Conservation (phyloP, 2,888 invertebrate genomes). For the Schrankia costaestrigalis region DNA sequence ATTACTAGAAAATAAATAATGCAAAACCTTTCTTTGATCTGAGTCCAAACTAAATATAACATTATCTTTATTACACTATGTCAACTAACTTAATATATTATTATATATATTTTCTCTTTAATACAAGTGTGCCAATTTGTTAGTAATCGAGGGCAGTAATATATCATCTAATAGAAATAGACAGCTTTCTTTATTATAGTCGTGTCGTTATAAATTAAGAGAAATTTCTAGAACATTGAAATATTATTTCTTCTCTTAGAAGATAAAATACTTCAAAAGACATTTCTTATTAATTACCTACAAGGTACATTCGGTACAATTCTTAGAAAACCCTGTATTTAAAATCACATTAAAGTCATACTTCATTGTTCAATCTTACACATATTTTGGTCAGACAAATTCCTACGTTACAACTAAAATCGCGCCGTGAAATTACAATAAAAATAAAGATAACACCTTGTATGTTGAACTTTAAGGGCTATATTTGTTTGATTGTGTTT, state of each 20-base stretch:
- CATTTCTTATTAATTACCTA: too few species aligned
- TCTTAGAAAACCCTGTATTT: constrained; percentile 11
- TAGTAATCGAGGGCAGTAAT: constrained; percentile 16
- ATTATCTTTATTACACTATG: constrained; percentile 9
- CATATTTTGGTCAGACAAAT: constrained; percentile 22
- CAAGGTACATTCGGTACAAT: too few species aligned
- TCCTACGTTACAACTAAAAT: constrained; percentile 32
- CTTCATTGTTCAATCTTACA: constrained; percentile 22
- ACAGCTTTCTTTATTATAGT: constrained; percentile 4
- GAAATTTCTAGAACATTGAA: background rate
- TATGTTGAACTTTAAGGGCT: constrained; percentile 7
- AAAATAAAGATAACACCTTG: too few species aligned
- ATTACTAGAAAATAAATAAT: too few species aligned
- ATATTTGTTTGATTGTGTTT: constrained; percentile 13
- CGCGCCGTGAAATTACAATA: constrained; percentile 37
- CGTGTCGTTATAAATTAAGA: constrained; percentile 1
- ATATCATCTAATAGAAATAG: constrained; percentile 15
- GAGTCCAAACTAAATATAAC: constrained; percentile 10
- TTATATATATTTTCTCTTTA: constrained; percentile 7
- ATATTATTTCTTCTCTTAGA: background rate
- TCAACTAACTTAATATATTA: constrained; percentile 5
- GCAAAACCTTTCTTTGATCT: constrained; percentile 1
- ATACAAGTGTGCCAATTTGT: constrained; percentile 2
- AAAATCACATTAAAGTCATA: constrained; percentile 16
- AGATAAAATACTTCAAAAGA: too few species aligned